A percentile compares a stretch with the other conserved stretches of the same genome.
Conservation (phyloP, 2,797 vertebrate genomes). For the Prionace glauca region DNA sequence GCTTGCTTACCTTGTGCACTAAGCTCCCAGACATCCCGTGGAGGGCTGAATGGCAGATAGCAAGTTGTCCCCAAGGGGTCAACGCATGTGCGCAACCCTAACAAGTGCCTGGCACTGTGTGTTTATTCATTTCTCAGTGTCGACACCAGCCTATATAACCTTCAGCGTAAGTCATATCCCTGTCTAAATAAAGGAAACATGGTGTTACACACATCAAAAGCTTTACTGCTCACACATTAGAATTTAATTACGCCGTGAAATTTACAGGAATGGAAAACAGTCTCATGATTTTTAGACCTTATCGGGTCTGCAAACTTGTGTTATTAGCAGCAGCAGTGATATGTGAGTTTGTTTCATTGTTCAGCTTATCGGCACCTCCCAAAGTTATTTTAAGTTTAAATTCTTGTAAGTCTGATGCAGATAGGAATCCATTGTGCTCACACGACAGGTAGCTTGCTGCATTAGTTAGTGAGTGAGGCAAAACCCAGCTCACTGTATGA, state of each 20-base stretch:
- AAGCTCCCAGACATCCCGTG: not conserved
- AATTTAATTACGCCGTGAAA: not conserved
- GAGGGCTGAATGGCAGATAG: not conserved
- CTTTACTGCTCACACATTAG: not conserved
- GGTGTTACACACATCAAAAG: not conserved
- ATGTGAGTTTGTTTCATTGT: not conserved
- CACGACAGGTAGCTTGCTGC: too few species aligned
- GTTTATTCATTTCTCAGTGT: not conserved
- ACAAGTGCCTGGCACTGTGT: not conserved
- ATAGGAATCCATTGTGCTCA: not conserved
- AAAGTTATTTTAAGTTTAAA: not conserved
- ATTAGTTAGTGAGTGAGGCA: not conserved
- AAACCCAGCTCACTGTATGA: not conserved
- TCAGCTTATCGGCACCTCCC: not conserved
- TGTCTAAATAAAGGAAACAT: not conserved
- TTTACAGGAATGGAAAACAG: not conserved
- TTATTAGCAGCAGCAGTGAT: not conserved
- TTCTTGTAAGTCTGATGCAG: not conserved
- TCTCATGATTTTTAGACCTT: not conserved
- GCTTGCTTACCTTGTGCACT: not conserved
- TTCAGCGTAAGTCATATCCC: not conserved
- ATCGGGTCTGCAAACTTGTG: not conserved
- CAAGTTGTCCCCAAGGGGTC: too few species aligned
- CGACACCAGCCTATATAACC: not conserved
- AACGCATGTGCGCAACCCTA: not conserved